A percentile compares a stretch with the other conserved stretches of the same genome.
phyloP scores from a whole-genome alignment of 2,888 invertebrate genomes.

The Fissipunctia ypsillon region DNA sequence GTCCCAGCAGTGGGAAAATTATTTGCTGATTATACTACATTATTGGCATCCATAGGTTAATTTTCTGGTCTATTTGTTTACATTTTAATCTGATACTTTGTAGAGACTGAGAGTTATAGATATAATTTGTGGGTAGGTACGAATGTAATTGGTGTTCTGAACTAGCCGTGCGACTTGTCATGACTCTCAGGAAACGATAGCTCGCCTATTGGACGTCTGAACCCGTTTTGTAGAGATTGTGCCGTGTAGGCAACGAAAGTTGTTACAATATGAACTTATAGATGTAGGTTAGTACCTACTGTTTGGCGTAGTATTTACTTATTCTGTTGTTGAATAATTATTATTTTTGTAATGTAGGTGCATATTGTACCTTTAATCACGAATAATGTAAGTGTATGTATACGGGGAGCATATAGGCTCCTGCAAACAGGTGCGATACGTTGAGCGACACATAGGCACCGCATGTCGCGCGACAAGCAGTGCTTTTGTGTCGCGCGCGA shows the following conservation, averaged over 20 bases:
- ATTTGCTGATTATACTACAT: too few relatives aligned
- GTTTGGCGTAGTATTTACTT: background rate
- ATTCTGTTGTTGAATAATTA: background rate
- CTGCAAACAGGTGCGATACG: too few relatives aligned
- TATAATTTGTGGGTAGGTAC: background rate
- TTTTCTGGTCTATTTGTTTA: too few relatives aligned
- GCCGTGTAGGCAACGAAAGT: background rate
- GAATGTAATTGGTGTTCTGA: background rate
- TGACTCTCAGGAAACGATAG: constrained; percentile 6
- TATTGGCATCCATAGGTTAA: too few relatives aligned
- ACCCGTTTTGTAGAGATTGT: constrained; percentile 1
- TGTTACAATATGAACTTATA: background rate
- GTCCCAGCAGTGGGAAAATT: too few relatives aligned
- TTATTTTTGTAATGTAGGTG: background rate
- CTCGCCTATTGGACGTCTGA: background rate
- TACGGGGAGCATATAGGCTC: too few relatives aligned
- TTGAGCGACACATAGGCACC: too few relatives aligned
- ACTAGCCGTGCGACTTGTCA: constrained; percentile 10
- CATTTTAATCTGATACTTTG: background rate
- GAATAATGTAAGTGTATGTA: background rate
- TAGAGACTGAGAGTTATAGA: too few relatives aligned
- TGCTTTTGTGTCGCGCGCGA: too few relatives aligned
- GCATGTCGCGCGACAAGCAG: too few relatives aligned
- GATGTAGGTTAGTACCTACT: background rate
- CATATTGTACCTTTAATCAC: background rate